Evolutionary conservation across 64 coral and sea anemone species (phyloP).

Genomic region (Acropora tenuis): DNA sequence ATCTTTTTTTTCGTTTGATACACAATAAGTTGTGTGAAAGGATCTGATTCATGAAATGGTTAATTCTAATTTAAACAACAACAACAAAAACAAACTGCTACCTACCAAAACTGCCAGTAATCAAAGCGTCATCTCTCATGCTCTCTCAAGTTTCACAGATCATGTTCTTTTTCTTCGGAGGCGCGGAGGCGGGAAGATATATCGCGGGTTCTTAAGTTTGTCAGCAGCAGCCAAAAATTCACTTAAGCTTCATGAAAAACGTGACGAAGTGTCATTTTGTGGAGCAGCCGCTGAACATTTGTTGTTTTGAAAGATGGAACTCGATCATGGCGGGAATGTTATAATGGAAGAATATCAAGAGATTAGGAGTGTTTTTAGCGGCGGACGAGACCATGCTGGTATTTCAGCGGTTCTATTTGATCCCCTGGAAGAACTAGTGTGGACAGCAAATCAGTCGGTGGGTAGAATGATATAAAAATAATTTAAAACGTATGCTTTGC

Average conservation of each 20-base stretch:
- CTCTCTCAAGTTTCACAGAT: too few species aligned
- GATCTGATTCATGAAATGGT: too few species aligned
- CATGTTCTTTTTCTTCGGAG: background rate
- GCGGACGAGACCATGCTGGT: slow-evolving; percentile 86
- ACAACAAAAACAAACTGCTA: too few species aligned
- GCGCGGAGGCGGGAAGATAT: background rate
- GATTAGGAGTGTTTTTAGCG: slow-evolving; percentile 83
- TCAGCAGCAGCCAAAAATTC: background rate
- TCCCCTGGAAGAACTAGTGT: slow-evolving; percentile 91
- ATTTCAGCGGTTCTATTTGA: slow-evolving; percentile 90
- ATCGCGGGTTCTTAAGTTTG: background rate
- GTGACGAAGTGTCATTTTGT: background rate
- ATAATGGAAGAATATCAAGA: slow-evolving; percentile 94
- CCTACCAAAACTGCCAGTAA: too few species aligned
- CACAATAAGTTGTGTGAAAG: too few species aligned
- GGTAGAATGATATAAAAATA: too few species aligned
- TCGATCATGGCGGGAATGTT: slow-evolving; percentile 68
- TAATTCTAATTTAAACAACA: too few species aligned
- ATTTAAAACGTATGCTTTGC: too few species aligned
- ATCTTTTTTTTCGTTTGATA: too few species aligned
- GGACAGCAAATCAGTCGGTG: slow-evolving; percentile 93
- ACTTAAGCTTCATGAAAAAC: background rate
- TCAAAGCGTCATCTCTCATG: too few species aligned
- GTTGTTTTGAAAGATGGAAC: slow-evolving; percentile 78
- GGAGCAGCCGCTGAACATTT: slow-evolving; percentile 25